phyloP scores from a whole-genome alignment of 2,888 invertebrate genomes.

The Mantis religiosa region DNA sequence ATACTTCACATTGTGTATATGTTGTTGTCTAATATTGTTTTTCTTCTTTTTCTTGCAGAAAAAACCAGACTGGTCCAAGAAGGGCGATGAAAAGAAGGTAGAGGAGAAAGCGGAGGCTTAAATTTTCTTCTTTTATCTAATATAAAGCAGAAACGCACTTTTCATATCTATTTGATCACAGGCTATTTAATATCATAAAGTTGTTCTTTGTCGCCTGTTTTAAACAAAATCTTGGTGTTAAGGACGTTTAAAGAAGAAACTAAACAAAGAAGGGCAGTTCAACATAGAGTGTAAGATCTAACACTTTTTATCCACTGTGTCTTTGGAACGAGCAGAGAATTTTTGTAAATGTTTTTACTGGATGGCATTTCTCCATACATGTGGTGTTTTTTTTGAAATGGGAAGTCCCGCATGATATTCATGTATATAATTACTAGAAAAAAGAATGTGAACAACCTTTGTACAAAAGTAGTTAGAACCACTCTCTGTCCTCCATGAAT shows the following conservation, averaged over 20 bases:
- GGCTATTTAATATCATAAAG: background rate
- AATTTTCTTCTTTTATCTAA: constrained; percentile 41
- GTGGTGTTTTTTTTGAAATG: background rate
- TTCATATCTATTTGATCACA: background rate
- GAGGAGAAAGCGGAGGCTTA: constrained; percentile 86
- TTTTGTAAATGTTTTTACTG: background rate
- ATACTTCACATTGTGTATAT: background rate
- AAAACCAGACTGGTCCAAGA: constrained; percentile 93
- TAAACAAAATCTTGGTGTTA: background rate
- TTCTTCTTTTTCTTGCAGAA: constrained; percentile 60
- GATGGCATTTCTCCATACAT: background rate
- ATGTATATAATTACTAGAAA: background rate
- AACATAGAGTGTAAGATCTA: background rate
- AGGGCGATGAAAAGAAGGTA: constrained; percentile 80
- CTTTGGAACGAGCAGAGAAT: background rate
- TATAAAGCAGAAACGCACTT: background rate
- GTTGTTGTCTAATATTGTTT: background rate
- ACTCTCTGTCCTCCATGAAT: background rate
- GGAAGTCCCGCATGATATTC: background rate
- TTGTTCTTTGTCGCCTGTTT: background rate
- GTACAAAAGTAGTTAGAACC: background rate
- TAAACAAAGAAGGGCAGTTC: background rate
- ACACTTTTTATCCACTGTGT: background rate
- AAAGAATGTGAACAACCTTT: background rate
- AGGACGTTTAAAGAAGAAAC: background rate